phyloP scores from a whole-genome alignment of 37 sponge, comb jelly and placozoan species.

The Ephydatia muelleri region DNA sequence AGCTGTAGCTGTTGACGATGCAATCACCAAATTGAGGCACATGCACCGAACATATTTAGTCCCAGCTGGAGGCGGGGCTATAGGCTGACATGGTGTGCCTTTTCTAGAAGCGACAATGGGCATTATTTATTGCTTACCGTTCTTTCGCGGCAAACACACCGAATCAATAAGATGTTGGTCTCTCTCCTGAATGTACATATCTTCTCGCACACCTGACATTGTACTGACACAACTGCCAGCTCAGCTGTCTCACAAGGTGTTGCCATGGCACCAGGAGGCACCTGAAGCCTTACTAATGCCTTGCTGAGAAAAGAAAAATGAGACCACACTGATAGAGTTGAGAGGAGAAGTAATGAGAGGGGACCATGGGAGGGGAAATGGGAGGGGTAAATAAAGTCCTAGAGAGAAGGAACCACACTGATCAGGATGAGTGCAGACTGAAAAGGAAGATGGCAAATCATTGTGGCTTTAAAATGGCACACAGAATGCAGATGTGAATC shows the following conservation, averaged over 20 bases:
- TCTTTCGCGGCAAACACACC: neutral
- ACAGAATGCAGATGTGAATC: no score
- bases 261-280: neutral
- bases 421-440: neutral
- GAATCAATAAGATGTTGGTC: neutral
- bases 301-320: neutral
- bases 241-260: neutral
- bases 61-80: conserved; percentile 85
- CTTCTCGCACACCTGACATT: neutral
- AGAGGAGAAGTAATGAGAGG: no score
- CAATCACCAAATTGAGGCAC: conserved; percentile 89
- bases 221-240: neutral
- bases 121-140: neutral
- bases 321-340: no score
- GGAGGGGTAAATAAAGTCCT: neutral
- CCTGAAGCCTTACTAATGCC: neutral
- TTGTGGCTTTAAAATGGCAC: no score
- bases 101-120: no score
- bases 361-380: no score
- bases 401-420: no score
- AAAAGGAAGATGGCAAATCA: no score
- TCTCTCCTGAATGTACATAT: neutral
- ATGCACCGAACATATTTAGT: conserved; percentile 93
- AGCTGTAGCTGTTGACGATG: conserved; percentile 69
- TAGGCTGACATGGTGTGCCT: conserved; percentile 69